These are phyloP conservation scores for Campylorhamphus procurvoides DNA, from an alignment of 2,113 vertebrate genomes.

Conservation along the genomic window DNA sequence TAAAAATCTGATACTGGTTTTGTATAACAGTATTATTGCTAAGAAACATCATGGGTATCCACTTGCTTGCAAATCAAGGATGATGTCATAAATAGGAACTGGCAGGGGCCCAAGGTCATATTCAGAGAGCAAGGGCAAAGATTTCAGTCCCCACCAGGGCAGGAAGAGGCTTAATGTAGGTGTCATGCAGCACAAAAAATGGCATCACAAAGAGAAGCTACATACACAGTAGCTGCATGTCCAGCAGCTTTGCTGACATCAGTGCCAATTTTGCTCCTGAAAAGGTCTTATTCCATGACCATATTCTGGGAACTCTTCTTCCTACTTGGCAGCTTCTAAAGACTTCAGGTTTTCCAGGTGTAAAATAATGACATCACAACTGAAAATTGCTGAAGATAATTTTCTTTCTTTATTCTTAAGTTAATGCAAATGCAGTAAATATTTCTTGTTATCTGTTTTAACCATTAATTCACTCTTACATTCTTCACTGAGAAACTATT, in stretches of 20 bases:
- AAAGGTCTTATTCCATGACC: background rate
- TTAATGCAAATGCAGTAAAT: background rate
- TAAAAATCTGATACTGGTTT: background rate
- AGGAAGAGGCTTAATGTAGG: background rate
- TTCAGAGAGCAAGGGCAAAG: background rate
- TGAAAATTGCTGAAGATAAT: background rate
- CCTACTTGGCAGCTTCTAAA: background rate
- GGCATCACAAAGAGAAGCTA: background rate
- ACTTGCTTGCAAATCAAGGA: background rate
- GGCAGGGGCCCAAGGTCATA: background rate
- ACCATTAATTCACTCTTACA: background rate
- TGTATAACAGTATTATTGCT: background rate
- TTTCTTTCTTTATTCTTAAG: background rate
- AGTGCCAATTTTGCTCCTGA: background rate
- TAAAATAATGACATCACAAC: background rate
- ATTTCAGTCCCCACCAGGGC: background rate
- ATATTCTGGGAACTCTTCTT: background rate
- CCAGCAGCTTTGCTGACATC: background rate
- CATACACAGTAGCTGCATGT: background rate
- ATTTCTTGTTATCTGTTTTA: background rate
- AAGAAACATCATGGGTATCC: background rate
- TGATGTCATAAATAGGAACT: background rate
- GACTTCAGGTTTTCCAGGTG: background rate
- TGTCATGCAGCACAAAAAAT: background rate
- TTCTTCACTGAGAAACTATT: background rate